These are phyloP conservation scores for Ennomos fuscantarius DNA, from an alignment of 2,888 invertebrate genomes.

Conservation along the genomic window DNA sequence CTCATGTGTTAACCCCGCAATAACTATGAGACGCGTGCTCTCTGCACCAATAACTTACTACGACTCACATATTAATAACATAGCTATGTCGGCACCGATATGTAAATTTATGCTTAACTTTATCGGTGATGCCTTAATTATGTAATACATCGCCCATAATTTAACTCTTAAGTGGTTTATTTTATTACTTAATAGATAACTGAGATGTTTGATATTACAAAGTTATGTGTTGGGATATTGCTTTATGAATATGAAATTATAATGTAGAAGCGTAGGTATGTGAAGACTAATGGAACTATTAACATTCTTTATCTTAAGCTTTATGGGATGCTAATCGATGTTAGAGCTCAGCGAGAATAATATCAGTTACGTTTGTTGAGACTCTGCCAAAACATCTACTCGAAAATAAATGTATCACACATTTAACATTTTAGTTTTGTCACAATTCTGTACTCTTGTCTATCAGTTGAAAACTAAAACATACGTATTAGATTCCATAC, in stretches of 20 bases:
- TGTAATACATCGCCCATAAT: constrained; percentile 54
- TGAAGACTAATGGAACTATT: constrained; percentile 23
- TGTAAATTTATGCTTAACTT: constrained; percentile 75
- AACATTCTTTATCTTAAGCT: constrained; percentile 22
- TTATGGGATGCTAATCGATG: constrained; percentile 27
- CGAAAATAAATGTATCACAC: constrained; percentile 1
- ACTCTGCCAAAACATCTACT: constrained; percentile 21
- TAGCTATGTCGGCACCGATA: constrained; percentile 62
- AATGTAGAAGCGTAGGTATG: constrained; percentile 5
- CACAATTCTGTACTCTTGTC: constrained; percentile 1
- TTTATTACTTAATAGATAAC: constrained; percentile 45
- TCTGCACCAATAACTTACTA: constrained; percentile 59
- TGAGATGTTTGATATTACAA: constrained; percentile 32
- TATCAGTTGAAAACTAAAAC: not conserved
- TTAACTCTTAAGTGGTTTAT: constrained; percentile 52
- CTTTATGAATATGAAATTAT: constrained; percentile 21
- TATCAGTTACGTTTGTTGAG: constrained; percentile 21
- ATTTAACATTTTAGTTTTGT: constrained; percentile 4
- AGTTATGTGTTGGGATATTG: constrained; percentile 32
- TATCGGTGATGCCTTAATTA: constrained; percentile 68
- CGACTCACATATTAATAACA: constrained; percentile 70
- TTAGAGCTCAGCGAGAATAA: constrained; percentile 17
- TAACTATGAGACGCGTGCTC: constrained; percentile 68
- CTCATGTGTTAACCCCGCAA: constrained; percentile 79
- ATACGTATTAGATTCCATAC: not conserved